Base-by-base conservation (phyloP, 2,888 invertebrate species). In the Drosophila kambysellisi region DNA sequence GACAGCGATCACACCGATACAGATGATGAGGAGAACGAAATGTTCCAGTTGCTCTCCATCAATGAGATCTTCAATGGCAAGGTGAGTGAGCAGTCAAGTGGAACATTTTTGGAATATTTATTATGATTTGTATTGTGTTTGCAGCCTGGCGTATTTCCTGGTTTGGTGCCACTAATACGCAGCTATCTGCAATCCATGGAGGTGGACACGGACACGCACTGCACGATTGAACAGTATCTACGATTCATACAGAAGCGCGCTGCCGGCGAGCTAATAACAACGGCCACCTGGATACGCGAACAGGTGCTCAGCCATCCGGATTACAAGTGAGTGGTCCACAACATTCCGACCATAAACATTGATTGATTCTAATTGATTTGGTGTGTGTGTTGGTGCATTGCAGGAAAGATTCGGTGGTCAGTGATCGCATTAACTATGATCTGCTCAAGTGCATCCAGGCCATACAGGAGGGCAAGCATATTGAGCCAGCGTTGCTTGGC, bases 141-240 rank as follows among this genome's bases (percentile, higher is more conserved):
- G 25, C 63, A 77, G 76, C 56, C 96, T 71, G 97, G 96, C 68
- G 95, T 96, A 72, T 99, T 99, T 94, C 98, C 99, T 32, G 99
- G 99, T 0, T 94, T 99, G 86, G 96, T 99, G 80, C 97, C 99
- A 5, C 94, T 99, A 84, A 98, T 99, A 74, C 97, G 98, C 92
- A 97, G 97, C 88, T 99, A 98, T 94, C 94, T 99, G 87, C 96
- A 97, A 80, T 97, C 97, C 71, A 98, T 99, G 96, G 99, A 99
- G 93, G 97, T 99, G 58, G 99, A 99, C 94, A 98, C 99, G 3
- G 99, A 99, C 93, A 99, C 99, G 48, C 97, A 98, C 93, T 99
- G 99, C 94, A 98, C 98, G 11, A 97, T 99, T 90, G 97, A 97
- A 93, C 98, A 99, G 94, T 99, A 99, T 94, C 95, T 99, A 77